Conservation (phyloP, 2,888 invertebrate genomes). For the Leptinotarsa juncta region DNA sequence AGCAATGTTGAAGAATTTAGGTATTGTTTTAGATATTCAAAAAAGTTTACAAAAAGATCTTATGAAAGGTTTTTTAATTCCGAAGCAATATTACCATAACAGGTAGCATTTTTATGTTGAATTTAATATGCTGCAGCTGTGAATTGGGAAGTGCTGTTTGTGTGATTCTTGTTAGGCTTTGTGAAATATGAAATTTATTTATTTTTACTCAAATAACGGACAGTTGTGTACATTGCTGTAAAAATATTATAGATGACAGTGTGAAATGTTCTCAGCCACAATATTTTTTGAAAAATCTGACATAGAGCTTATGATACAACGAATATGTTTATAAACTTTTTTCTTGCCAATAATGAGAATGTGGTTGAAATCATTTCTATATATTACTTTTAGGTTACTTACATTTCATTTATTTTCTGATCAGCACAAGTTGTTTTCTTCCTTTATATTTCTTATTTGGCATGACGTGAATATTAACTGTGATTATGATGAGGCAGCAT, state of each 20-base stretch:
- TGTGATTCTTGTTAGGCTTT: slow-evolving; percentile 46
- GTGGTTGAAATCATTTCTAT: slow-evolving; percentile 39
- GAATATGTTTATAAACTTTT: slow-evolving; percentile 40
- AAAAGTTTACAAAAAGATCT: slow-evolving; percentile 35
- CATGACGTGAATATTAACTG: slow-evolving; percentile 43
- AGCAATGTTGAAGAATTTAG: slow-evolving; percentile 35
- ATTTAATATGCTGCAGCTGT: slow-evolving; percentile 38
- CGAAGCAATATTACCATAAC: slow-evolving; percentile 39
- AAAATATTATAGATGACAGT: slow-evolving; percentile 28
- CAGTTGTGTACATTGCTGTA: slow-evolving; percentile 32
- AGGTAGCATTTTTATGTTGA: slow-evolving; percentile 18
- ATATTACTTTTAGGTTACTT: not conserved
- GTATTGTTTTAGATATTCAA: slow-evolving; percentile 43
- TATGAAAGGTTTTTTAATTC: slow-evolving; percentile 30
- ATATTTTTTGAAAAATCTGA: slow-evolving; percentile 34
- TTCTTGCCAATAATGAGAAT: slow-evolving; percentile 42
- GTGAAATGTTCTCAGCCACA: slow-evolving; percentile 37
- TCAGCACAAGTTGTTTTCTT: not conserved
- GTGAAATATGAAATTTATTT: slow-evolving; percentile 38
- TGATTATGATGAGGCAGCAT: slow-evolving; percentile 44
- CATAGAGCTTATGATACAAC: slow-evolving; percentile 46
- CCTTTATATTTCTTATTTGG: slow-evolving; percentile 22
- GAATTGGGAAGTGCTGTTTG: slow-evolving; percentile 36
- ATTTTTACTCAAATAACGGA: slow-evolving; percentile 37
- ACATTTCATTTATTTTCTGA: not conserved